Evolutionary conservation across 2,888 invertebrate species (phyloP).

Genomic region (Physocephala rufipes): DNA sequence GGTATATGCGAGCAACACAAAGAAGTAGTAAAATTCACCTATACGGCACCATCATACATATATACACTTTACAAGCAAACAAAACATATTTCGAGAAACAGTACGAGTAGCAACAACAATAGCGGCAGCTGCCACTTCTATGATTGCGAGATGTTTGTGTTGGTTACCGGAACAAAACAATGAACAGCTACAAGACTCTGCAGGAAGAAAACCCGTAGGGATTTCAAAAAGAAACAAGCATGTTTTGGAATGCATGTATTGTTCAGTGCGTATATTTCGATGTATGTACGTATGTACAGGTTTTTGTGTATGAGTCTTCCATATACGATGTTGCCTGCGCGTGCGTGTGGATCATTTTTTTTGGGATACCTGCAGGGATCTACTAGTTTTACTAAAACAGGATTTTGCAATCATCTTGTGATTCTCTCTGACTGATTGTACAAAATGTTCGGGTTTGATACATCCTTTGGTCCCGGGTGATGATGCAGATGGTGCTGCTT

Average conservation of each 20-base stretch:
- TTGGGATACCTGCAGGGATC: slow-evolving; percentile 57
- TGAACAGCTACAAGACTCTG: background rate
- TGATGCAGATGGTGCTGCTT: slow-evolving; percentile 9
- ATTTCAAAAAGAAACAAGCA: background rate
- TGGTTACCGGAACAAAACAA: background rate
- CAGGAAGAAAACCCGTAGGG: background rate
- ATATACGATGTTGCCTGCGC: too few relatives aligned
- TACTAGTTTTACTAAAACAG: slow-evolving; percentile 48
- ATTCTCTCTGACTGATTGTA: slow-evolving; percentile 47
- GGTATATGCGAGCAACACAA: background rate
- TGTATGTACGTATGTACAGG: background rate
- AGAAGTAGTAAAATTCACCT: background rate
- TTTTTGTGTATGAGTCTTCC: background rate
- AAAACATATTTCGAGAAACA: background rate
- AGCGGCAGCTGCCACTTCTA: background rate
- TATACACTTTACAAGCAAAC: background rate
- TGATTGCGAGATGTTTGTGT: too few relatives aligned
- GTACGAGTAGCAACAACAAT: background rate
- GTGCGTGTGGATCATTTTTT: slow-evolving; percentile 30
- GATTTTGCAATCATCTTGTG: slow-evolving; percentile 47
- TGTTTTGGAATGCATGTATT: background rate
- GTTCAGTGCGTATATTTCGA: background rate
- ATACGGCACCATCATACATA: background rate
- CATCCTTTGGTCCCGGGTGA: background rate
- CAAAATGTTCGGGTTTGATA: background rate